Base-by-base conservation (phyloP, 1,140 invertebrate genomes). In the Cepaea nemoralis region DNA sequence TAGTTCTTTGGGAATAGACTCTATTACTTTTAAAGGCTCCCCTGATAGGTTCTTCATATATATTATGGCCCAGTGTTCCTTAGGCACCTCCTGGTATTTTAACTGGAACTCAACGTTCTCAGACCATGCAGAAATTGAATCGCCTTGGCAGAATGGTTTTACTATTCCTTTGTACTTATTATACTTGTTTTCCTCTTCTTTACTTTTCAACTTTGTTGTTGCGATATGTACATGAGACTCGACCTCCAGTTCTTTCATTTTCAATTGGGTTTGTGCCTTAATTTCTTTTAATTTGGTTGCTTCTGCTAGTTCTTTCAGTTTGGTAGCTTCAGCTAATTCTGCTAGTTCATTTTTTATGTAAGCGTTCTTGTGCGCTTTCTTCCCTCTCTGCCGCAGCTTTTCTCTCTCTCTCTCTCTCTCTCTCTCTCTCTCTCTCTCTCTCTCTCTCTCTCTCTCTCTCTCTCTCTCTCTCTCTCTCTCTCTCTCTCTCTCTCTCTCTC, bases 391-490 rank as follows among this genome's bases (percentile, higher is more conserved):
- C 24, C 39, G 45, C 14, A 10, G 6, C 50, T 33, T 76, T 27
- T 76, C 39, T 76, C 74, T 76, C 27, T 76, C 45, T 76, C 39
- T 76, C 74, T 48, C 39, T 76, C 74, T 76, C 39, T 76, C 74
- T 76, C 39, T 76, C 74, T 76, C 39, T 76, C 74, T 76, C 39
- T 76, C 74, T 76, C 39, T 76, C 74, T 76, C 39, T 76, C 74
- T 76, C 39, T 77, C 48, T 59, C 27, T 77, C 76, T 77, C 27
- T 59, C 33, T 77, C 8, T 63, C 33, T 63, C 48, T 77, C 48
- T 77, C 27, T 59, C 48, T 50, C 3, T 77, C 76, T 6, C 1
- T 77, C 27, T 77, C 3, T 50, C 48, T 37, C 14, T 77, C 48
- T 42, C 12, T 75, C 39, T 42, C 12, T 75, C 73, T 75, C 12